A percentile compares a stretch with the other conserved stretches of the same genome.
These are phyloP conservation scores for Ornithoptera priamus DNA, from an alignment of 2,888 invertebrate species.

Conservation along the genomic window DNA sequence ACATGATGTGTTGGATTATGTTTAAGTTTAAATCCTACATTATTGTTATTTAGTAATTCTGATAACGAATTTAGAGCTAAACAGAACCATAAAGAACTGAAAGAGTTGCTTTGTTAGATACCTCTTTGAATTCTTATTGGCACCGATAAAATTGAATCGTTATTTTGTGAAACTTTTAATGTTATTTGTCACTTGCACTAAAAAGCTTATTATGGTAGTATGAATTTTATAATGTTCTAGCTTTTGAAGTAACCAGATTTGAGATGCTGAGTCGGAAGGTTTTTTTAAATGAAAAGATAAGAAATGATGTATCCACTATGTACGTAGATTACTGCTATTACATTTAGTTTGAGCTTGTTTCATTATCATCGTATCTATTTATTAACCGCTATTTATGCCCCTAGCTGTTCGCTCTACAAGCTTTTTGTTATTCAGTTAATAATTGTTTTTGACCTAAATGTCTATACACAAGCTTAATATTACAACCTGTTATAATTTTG, in stretches of 20 bases:
- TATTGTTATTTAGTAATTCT: too few relatives aligned
- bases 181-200: neutral
- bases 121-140: neutral
- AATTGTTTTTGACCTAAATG: neutral
- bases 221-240: neutral
- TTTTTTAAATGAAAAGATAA: neutral
- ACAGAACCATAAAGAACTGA: neutral
- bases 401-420: neutral
- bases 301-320: neutral
- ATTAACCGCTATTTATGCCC: neutral
- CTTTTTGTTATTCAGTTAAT: constrained; percentile 1
- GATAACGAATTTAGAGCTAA: neutral
- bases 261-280: neutral
- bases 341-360: neutral
- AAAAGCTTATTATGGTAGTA: neutral
- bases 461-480: too few relatives aligned
- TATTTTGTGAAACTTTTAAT: neutral
- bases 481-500: too few relatives aligned
- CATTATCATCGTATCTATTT: neutral
- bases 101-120: neutral
- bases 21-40: too few relatives aligned
- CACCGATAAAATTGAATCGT: neutral
- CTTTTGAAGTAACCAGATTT: neutral
- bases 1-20: too few relatives aligned
- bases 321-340: neutral